Base-by-base conservation (phyloP, 2,113 vertebrate species). In the Choloepus hoffmanni region DNA sequence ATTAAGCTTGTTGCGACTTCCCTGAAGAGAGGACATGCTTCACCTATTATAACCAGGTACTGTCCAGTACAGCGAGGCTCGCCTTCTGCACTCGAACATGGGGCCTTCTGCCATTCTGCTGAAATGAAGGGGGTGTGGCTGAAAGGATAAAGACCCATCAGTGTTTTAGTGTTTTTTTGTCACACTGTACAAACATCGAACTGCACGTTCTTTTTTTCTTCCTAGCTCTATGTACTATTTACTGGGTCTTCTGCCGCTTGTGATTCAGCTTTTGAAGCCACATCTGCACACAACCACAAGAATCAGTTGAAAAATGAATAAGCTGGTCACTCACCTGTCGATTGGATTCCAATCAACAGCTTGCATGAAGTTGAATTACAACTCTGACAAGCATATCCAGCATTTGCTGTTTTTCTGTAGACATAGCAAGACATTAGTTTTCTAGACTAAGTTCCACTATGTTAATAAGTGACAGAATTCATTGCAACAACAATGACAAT, bases 1-100 rank as follows among this genome's bases (percentile, higher is more conserved):
- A 33, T 1, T 21, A 10, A 30, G n/a, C 40, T 11, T 4, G 40
- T 3, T 60, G 92, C 2, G 1, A 21, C 68, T 5, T n/a, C 78
- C 60, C 84, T 36, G 90, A 67, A 53, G 67, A 62, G 13, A n/a
- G 74, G 63, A 23, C 16, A 23, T 8, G 53, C 53, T 68, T 33
- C n/a, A 14, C 30, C 55, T 33, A 7, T 26, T 28, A 33, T 16
- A 58, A 40, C n/a, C 40, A 81, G 65, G 12, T 23, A 2, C 28
- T 53, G 2, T 60, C 1, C 7, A 33, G 23, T 19, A 5, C 1
- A 0, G 0, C 3, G 0, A 36, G 30, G n/a, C 14, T 2, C 33
- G 58, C 48, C 72, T 43, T 89, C 73, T 30, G 30, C 55, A 5
- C 16, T 55, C 24, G 16, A 2, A 5, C 43, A 1, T 2, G 14